phyloP scores from a whole-genome alignment of 1,140 invertebrate genomes.

The Argopecten irradians region DNA sequence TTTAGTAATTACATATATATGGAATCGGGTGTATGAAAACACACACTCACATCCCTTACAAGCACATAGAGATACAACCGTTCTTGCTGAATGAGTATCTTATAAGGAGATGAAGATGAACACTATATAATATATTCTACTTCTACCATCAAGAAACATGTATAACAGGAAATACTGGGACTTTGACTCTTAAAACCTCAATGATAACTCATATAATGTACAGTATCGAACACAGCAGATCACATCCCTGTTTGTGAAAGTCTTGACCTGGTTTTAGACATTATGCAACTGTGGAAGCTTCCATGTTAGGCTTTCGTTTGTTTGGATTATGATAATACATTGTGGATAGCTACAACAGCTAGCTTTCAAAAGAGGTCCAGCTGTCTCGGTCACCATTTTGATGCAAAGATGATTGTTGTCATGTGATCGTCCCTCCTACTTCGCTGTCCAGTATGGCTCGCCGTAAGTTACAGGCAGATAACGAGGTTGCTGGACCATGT shows the following conservation, averaged over 20 bases:
- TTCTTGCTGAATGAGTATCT: background rate
- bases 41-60: background rate
- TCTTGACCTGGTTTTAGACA: background rate
- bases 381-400: background rate
- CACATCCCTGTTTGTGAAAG: background rate
- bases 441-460: background rate
- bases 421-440: background rate
- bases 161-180: background rate
- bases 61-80: background rate
- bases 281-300: background rate
- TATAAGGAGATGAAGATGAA: background rate
- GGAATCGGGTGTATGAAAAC: background rate
- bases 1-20: background rate
- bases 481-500: background rate
- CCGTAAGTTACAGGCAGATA: background rate
- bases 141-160: background rate
- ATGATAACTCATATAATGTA: background rate
- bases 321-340: slow-evolving; percentile 2
- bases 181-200: background rate
- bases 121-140: background rate
- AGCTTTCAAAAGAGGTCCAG: background rate
- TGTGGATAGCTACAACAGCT: background rate
- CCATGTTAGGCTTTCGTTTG: background rate
- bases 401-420: background rate
- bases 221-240: background rate